Conservation (phyloP, 2,113 vertebrate genomes). For the Gnathonemus longibarbis region DNA sequence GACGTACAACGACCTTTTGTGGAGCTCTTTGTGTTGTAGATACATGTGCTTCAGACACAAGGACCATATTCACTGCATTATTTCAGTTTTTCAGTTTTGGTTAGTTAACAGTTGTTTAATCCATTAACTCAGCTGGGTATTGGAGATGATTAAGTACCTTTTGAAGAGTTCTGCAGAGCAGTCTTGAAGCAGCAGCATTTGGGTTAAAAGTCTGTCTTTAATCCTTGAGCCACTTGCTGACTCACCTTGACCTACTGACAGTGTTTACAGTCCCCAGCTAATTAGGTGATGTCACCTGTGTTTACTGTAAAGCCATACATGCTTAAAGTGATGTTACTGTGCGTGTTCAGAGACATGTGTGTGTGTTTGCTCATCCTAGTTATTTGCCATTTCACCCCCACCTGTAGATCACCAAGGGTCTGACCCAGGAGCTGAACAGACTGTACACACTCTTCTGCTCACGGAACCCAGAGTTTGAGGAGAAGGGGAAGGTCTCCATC, state of each 20-base stretch:
- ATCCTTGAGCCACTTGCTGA: background rate
- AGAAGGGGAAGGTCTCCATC: conserved; percentile 89
- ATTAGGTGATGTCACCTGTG: background rate
- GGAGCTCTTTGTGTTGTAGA: background rate
- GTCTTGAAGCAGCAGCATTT: background rate
- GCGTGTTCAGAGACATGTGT: background rate
- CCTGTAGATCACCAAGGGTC: conserved; percentile 84
- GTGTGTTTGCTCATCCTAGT: background rate
- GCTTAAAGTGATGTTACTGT: background rate
- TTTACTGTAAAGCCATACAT: background rate
- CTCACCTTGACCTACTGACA: background rate
- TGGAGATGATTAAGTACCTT: background rate
- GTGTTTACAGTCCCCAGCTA: background rate
- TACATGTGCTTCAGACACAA: background rate
- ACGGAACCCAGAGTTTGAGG: conserved; percentile 90
- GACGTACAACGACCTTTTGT: background rate
- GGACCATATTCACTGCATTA: background rate
- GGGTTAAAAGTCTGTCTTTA: background rate
- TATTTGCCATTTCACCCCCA: background rate
- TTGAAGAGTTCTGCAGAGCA: background rate
- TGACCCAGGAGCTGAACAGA: conserved; percentile 90
- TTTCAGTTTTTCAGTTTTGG: background rate
- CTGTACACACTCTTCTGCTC: conserved; percentile 92
- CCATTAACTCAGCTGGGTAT: background rate
- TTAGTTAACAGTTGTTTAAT: background rate